Percentiles rank a stretch among this genome's conserved stretches.
phyloP scores from a whole-genome alignment of 2,888 invertebrate genomes.

The Macroteleia sp. region DNA sequence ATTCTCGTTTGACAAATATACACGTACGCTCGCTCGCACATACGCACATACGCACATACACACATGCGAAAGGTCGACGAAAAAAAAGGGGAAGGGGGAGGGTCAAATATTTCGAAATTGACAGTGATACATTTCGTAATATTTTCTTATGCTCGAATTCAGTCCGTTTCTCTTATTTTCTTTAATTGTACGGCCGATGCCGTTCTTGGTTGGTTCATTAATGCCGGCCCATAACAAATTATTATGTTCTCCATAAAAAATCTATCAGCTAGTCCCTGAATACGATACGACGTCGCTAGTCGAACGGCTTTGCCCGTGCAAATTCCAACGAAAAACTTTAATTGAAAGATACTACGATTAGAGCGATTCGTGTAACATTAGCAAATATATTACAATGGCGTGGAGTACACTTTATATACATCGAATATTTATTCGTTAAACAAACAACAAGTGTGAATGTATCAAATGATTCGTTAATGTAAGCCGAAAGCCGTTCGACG shows the following conservation, averaged over 20 bases:
- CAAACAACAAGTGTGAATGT: conserved; percentile 13
- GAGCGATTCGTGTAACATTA: conserved; percentile 22
- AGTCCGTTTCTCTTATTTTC: conserved; percentile 56
- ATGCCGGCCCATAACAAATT: conserved; percentile 41
- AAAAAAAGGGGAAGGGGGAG: conserved; percentile 34
- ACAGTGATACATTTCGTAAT: conserved; percentile 69
- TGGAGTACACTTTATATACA: conserved; percentile 37
- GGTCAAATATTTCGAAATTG: conserved; percentile 70
- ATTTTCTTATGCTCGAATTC: conserved; percentile 64
- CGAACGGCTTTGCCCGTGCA: conserved; percentile 13
- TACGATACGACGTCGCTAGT: conserved; percentile 19
- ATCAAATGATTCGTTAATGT: conserved; percentile 3
- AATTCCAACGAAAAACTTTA: conserved; percentile 12
- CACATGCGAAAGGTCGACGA: conserved; percentile 63
- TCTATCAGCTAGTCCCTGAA: conserved; percentile 66
- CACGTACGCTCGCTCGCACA: conserved; percentile 46
- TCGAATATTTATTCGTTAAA: conserved; percentile 14
- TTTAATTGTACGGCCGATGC: conserved; percentile 37
- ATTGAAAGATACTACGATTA: conserved; percentile 20
- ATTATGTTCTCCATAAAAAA: conserved; percentile 42
- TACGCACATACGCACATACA: conserved; percentile 55
- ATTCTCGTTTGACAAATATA: conserved; percentile 62
- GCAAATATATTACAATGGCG: conserved; percentile 40
- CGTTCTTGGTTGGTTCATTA: conserved; percentile 20
- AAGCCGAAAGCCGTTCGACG: conserved; percentile 14